Base-by-base conservation (phyloP, 1,140 invertebrate species). In the Aphelinus atriplicis region DNA sequence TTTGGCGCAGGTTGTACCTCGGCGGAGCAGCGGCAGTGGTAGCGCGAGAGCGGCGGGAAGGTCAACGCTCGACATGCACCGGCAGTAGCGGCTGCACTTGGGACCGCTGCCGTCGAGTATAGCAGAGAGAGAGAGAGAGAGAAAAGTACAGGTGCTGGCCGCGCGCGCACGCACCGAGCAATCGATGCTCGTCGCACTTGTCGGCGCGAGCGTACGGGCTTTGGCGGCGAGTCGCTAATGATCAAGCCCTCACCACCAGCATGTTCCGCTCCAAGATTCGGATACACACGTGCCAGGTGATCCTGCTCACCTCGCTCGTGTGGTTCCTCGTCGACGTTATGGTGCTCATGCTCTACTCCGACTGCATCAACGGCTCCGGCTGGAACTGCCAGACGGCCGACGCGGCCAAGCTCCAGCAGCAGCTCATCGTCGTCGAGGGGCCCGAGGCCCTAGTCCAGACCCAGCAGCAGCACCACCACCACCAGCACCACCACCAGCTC, bases 251-350 rank as follows among this genome's bases (percentile, higher is more conserved):
- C 5, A 65, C 50, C 56, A 7, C 43, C 80, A 93, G 89, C 86
- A 95, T 95, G 93, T 94, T 95, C 84, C 92, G 94, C 83, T 94
- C 93, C 82, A 95, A 94, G 90, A 92, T 96, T 84, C 92, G 95
- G 83, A 94, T 96, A 88, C 95, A 97, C 86, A 97, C 96, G 71
- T 98, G 96, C 88, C 95, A 96, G 84, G 95, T 99, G 78, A 95
- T 99, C 78, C 88, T 98, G 77, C 89, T 96, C 78, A 98, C 97
- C 74, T 98, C 97, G 0, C 88, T 99, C 71, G 95, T 97, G 57
- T 99, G 97, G 97, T 94, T 98, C 81, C 90, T 98, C 79, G 90
- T 99, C 55, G 96, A 97, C 87, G 95, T 97, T 45, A 91, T 95
- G 70, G 89, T 99, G 53, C 90, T 99, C 62, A 96, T 97, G 88